Evolutionary conservation across 2,113 vertebrate species (phyloP).

Genomic region (Myocastor coypus): DNA sequence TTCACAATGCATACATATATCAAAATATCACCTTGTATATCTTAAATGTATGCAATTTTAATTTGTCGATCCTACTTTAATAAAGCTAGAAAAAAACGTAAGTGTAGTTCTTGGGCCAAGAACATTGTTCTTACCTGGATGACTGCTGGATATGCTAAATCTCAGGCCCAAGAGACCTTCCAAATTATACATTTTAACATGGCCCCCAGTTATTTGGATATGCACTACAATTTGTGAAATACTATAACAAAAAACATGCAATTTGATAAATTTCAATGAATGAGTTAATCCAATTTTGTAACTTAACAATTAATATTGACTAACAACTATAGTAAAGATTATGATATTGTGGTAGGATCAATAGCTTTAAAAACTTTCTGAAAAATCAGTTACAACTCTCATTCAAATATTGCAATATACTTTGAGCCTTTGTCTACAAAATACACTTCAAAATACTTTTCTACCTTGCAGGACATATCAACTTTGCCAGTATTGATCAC

Average conservation of each 20-base stretch:
- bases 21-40: background rate
- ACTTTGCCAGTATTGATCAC: background rate
- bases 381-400: background rate
- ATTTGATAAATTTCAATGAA: conserved; percentile 35
- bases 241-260: background rate
- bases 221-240: background rate
- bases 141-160: background rate
- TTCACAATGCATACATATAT: background rate
- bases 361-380: background rate
- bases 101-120: background rate
- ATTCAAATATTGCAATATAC: background rate
- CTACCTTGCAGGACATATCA: background rate
- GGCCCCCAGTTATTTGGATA: background rate
- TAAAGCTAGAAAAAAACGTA: background rate
- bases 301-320: background rate
- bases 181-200: background rate
- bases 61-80: background rate
- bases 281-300: background rate
- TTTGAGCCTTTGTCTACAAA: background rate
- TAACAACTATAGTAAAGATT: background rate
- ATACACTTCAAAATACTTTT: background rate
- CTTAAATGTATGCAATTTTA: background rate
- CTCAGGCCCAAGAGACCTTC: background rate
- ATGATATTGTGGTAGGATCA: background rate
- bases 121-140: background rate